phyloP scores from a whole-genome alignment of 1,140 invertebrate genomes.

The Parasteatoda tepidariorum region DNA sequence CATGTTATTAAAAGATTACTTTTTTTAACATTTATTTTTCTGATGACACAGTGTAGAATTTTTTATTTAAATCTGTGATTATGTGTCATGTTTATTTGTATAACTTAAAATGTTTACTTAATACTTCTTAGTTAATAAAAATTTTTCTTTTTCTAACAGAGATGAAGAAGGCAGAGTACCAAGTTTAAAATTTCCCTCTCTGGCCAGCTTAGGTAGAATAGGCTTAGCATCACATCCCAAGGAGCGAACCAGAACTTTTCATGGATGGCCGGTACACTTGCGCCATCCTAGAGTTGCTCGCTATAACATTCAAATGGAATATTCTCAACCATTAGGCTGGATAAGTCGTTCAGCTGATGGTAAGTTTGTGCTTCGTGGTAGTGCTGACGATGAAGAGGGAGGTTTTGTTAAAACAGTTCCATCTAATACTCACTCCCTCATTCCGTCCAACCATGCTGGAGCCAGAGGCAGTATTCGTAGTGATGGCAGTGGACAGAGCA shows the following conservation, averaged over 20 bases:
- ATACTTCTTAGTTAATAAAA: too few relatives aligned
- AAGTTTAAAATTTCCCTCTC: conserved; percentile 68
- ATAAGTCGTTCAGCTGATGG: conserved; percentile 81
- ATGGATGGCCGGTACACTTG: conserved; percentile 56
- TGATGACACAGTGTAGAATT: too few relatives aligned
- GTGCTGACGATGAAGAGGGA: conserved; percentile 68
- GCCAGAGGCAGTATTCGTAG: conserved; percentile 84
- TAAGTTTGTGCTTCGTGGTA: conserved; percentile 74
- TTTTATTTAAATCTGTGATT: too few relatives aligned
- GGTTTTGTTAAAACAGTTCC: conserved; percentile 67
- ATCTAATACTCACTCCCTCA: conserved; percentile 65
- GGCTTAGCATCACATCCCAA: conserved; percentile 49
- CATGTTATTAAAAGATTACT: too few relatives aligned
- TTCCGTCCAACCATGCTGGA: conserved; percentile 77
- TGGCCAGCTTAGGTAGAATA: conserved; percentile 60
- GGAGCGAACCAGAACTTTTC: conserved; percentile 50
- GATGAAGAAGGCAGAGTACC: conserved; percentile 64
- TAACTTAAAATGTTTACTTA: too few relatives aligned
- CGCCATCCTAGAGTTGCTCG: conserved; percentile 60
- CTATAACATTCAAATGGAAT: conserved; percentile 66
- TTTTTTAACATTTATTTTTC: too few relatives aligned
- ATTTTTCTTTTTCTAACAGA: conserved; percentile 59
- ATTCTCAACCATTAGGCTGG: conserved; percentile 71
- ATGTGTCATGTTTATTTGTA: too few relatives aligned
- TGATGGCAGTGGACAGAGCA: conserved; percentile 75